Evolutionary conservation across 2,113 vertebrate species (phyloP).

Genomic region (Aythya baeri): DNA sequence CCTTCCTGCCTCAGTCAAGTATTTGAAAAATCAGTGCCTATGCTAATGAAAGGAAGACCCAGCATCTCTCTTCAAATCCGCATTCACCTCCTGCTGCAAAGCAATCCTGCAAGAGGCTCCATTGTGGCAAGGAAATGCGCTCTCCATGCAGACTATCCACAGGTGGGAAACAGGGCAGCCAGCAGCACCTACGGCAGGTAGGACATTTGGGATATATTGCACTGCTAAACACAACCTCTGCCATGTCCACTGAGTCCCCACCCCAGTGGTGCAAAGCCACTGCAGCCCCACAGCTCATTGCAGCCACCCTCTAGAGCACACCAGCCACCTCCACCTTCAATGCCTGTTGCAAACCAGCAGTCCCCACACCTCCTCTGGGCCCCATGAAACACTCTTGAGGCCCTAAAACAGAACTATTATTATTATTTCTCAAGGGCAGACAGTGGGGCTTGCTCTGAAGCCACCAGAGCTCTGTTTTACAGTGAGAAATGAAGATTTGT

Average conservation of each 20-base stretch:
- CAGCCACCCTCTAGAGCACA: not conserved
- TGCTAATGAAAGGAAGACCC: not conserved
- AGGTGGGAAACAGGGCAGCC: fast-evolving
- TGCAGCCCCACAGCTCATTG: not conserved
- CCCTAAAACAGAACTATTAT: not conserved
- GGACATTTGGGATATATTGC: not conserved
- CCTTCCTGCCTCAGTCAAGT: not conserved
- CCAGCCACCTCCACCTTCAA: not conserved
- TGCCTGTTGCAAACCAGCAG: not conserved
- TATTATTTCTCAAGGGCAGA: not conserved
- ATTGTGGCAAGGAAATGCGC: not conserved
- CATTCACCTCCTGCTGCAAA: not conserved
- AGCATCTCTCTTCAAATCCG: not conserved
- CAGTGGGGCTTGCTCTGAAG: not conserved
- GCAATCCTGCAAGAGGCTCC: not conserved
- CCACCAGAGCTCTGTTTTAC: not conserved
- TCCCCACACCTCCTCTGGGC: not conserved
- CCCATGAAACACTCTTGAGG: not conserved
- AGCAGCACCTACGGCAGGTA: not conserved
- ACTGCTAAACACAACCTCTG: not conserved
- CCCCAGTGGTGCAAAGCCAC: not conserved
- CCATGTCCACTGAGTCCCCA: fast-evolving
- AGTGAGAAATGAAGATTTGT: not conserved
- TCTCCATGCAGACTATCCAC: not conserved
- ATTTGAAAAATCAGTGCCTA: not conserved